phyloP scores from a whole-genome alignment of 2,888 invertebrate genomes.

The Cerceris rybyensis region DNA sequence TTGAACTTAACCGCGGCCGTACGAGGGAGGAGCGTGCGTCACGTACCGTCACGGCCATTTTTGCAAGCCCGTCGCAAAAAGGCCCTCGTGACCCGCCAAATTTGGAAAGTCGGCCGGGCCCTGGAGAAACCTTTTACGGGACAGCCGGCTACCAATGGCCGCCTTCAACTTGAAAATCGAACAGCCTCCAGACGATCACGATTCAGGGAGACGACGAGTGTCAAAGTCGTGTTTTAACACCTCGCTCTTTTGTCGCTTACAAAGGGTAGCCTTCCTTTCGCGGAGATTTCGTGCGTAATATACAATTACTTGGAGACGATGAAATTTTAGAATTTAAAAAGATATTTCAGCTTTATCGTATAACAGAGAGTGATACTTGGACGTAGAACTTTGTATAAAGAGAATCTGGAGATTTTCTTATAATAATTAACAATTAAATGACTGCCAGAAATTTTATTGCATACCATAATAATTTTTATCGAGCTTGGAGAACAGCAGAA shows the following conservation, averaged over 20 bases:
- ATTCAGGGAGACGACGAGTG: slow-evolving; percentile 48
- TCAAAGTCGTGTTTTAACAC: slow-evolving; percentile 65
- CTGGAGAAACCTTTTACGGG: slow-evolving; percentile 73
- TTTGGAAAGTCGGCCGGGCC: slow-evolving; percentile 77
- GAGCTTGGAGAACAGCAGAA: slow-evolving; percentile 6
- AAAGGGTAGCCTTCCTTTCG: neutral
- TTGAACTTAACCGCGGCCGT: slow-evolving; percentile 70
- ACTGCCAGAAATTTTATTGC: slow-evolving; percentile 33
- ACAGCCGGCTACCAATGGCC: slow-evolving; percentile 71
- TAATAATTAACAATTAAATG: slow-evolving; percentile 45
- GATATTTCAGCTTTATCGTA: too few relatives aligned
- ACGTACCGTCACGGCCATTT: slow-evolving; percentile 67
- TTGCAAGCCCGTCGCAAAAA: slow-evolving; percentile 69
- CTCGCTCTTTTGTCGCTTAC: neutral
- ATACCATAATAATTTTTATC: neutral
- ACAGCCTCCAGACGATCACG: slow-evolving; percentile 7
- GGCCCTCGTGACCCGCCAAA: slow-evolving; percentile 68
- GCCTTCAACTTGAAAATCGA: slow-evolving; percentile 74
- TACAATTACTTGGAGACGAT: neutral
- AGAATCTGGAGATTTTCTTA: too few relatives aligned
- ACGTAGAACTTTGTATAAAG: too few relatives aligned
- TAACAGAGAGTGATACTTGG: too few relatives aligned
- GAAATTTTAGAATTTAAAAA: neutral
- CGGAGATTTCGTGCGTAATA: neutral
- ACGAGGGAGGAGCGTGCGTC: slow-evolving; percentile 62